These are phyloP conservation scores for Myotis planiceps DNA, from an alignment of 2,797 vertebrate species.

Conservation along the genomic window DNA sequence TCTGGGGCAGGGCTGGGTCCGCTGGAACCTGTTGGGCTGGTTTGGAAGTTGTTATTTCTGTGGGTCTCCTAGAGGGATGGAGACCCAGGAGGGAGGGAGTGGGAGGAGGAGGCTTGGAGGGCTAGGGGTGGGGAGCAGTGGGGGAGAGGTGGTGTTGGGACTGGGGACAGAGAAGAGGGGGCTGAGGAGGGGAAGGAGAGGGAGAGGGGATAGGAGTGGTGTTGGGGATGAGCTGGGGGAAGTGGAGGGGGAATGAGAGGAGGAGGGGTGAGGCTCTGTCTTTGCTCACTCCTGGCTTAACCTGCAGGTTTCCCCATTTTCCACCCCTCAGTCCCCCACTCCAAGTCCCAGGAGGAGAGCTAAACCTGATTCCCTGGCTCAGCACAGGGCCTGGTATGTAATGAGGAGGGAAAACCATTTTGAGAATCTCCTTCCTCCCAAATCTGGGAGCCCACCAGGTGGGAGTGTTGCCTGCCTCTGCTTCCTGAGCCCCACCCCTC, in stretches of 20 bases:
- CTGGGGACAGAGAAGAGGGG: not conserved
- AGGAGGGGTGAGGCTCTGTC: not conserved
- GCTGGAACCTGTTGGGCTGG: conserved; percentile 72
- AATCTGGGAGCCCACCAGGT: not conserved
- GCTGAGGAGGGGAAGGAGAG: not conserved
- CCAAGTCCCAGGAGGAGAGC: not conserved
- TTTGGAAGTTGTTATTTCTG: conserved; percentile 70
- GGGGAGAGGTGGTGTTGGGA: not conserved
- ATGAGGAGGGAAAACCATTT: not conserved
- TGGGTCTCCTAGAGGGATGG: conserved; percentile 11
- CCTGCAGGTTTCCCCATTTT: not conserved
- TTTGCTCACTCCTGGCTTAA: not conserved
- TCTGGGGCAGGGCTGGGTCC: conserved; percentile 60
- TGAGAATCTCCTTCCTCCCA: not conserved
- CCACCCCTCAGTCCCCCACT: accelerated
- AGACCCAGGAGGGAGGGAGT: not conserved
- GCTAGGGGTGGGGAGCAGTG: too few relatives aligned
- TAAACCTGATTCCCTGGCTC: not conserved
- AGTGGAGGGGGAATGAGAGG: not conserved
- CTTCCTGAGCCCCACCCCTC: not conserved
- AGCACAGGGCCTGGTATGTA: not conserved
- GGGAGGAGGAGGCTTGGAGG: not conserved
- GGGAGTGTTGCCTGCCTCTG: not conserved
- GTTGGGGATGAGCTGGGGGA: not conserved
- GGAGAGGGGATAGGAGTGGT: not conserved